Conservation (phyloP, 2,888 invertebrate genomes). For the Mimachlamys varia region DNA sequence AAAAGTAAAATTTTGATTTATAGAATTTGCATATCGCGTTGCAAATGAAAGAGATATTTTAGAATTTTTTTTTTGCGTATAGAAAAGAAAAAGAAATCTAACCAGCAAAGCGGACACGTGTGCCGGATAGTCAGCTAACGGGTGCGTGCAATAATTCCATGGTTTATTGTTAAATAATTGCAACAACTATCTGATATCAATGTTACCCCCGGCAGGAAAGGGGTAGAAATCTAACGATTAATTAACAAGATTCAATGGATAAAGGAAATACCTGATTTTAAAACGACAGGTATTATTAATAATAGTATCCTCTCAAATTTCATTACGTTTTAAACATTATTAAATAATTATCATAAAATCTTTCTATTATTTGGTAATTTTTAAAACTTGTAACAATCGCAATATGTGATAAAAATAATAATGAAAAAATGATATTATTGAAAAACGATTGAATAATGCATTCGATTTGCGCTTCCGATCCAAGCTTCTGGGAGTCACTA, state of each 20-base stretch:
- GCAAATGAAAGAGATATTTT: not conserved
- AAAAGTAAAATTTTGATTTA: not conserved
- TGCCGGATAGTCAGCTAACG: slow-evolving; percentile 3
- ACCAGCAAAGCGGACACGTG: not conserved
- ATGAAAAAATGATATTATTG: not conserved
- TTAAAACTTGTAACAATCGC: not conserved
- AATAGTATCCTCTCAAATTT: not conserved
- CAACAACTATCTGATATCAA: not conserved
- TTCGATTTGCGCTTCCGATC: not conserved
- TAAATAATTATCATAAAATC: not conserved
- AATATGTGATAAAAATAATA: not conserved
- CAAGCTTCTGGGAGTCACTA: not conserved
- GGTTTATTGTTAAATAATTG: slow-evolving; percentile 12
- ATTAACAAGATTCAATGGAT: not conserved
- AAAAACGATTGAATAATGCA: not conserved
- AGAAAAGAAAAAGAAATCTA: not conserved
- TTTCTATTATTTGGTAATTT: not conserved
- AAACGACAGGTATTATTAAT: not conserved
- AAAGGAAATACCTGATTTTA: not conserved
- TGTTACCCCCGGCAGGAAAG: not conserved
- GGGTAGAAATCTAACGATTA: not conserved
- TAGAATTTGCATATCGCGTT: not conserved
- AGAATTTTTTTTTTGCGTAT: not conserved
- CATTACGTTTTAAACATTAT: not conserved
- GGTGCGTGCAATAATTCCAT: not conserved